Percentiles rank a stretch among this genome's conserved stretches.
phyloP scores from a whole-genome alignment of 2,797 vertebrate species.

The Karalla daura region DNA sequence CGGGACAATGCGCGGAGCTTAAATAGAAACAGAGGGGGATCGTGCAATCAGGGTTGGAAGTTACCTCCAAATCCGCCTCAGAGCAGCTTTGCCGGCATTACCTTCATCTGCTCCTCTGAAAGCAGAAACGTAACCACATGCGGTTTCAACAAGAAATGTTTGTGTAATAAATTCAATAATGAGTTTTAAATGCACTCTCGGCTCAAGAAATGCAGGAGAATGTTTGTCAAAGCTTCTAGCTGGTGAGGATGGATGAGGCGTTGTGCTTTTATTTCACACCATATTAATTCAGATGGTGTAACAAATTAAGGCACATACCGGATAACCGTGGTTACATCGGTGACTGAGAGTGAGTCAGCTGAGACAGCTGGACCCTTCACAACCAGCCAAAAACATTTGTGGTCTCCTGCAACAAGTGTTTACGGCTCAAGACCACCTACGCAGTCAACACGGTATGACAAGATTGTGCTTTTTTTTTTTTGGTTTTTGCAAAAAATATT shows the following conservation, averaged over 20 bases:
- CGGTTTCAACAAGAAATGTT: not conserved
- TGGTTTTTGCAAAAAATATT: slow-evolving; percentile 21
- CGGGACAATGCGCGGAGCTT: too few relatives aligned
- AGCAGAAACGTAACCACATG: not conserved
- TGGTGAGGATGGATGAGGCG: not conserved
- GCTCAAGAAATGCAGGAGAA: not conserved
- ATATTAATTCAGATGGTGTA: not conserved
- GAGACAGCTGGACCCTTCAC: slow-evolving; percentile 44
- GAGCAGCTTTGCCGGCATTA: not conserved
- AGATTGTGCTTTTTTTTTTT: slow-evolving; percentile 23
- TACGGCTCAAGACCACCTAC: slow-evolving; percentile 52
- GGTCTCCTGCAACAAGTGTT: slow-evolving; percentile 47
- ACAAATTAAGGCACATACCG: not conserved
- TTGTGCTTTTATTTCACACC: slow-evolving; percentile 4
- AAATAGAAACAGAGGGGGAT: too few relatives aligned
- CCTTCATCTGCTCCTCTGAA: not conserved
- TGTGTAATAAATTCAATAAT: slow-evolving; percentile 6
- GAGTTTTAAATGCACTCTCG: slow-evolving; percentile 9
- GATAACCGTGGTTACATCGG: slow-evolving; percentile 1
- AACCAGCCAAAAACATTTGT: slow-evolving; percentile 38
- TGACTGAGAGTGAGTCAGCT: slow-evolving; percentile 5
- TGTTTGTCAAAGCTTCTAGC: slow-evolving; percentile 1
- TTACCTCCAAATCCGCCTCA: not conserved
- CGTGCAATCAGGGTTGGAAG: not conserved
- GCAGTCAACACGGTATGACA: not conserved